Percentiles rank a stretch among this genome's conserved stretches.
Conservation (phyloP, 2,888 invertebrate genomes). For the Pachliopta kotzebuea region DNA sequence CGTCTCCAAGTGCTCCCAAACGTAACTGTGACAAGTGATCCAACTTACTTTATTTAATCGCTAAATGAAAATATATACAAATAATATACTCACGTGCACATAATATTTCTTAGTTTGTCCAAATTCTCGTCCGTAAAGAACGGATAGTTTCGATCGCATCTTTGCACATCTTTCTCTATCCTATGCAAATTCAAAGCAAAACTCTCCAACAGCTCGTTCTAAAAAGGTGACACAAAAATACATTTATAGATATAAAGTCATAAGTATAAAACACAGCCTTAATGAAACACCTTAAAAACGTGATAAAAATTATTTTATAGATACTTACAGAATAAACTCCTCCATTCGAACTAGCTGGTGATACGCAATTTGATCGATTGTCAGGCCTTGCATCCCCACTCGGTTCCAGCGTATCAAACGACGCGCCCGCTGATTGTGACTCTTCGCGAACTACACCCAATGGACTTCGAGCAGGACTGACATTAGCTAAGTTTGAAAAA, state of each 20-base stretch:
- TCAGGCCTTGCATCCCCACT: constrained; percentile 66
- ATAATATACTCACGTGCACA: constrained; percentile 90
- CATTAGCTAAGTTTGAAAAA: constrained; percentile 57
- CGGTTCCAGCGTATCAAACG: constrained; percentile 72
- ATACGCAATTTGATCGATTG: constrained; percentile 85
- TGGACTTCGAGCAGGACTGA: constrained; percentile 70
- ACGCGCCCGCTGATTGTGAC: constrained; percentile 71
- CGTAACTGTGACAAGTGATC: constrained; percentile 85
- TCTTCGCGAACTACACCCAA: constrained; percentile 83
- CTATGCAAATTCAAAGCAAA: constrained; percentile 95
- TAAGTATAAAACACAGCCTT: not conserved
- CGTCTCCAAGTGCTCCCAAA: constrained; percentile 96
- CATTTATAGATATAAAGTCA: not conserved
- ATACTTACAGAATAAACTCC: constrained; percentile 91
- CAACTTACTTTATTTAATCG: not conserved
- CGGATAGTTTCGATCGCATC: constrained; percentile 96
- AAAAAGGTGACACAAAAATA: constrained; percentile 42
- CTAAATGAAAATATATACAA: not conserved
- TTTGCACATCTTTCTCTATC: constrained; percentile 97
- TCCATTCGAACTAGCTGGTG: constrained; percentile 95
- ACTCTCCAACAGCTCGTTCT: constrained; percentile 91
- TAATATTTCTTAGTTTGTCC: constrained; percentile 95
- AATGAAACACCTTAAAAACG: not conserved
- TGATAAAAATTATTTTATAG: not conserved
- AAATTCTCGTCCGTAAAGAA: constrained; percentile 95